phyloP scores from a whole-genome alignment of 2,888 invertebrate genomes.

The Dynastes hyllus region DNA sequence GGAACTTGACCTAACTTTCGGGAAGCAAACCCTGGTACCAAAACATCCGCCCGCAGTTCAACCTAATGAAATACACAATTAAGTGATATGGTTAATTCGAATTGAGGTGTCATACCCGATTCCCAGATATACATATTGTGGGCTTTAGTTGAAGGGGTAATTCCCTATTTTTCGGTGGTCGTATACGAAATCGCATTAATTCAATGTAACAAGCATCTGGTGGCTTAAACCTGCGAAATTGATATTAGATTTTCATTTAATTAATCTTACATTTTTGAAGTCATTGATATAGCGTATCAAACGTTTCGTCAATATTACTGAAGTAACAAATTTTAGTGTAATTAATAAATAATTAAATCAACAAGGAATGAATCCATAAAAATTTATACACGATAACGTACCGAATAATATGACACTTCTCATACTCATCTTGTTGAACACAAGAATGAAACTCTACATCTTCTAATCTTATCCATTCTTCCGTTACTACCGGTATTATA shows the following conservation, averaged over 20 bases:
- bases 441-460: constrained; percentile 95
- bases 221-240: constrained; percentile 87
- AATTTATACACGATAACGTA: constrained; percentile 67
- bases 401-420: constrained; percentile 89
- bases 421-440: constrained; percentile 93
- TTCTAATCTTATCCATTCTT: constrained; percentile 99
- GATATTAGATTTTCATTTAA: background rate
- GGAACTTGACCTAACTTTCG: constrained; percentile 96
- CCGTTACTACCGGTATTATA: constrained; percentile 98
- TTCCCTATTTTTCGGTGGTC: constrained; percentile 96
- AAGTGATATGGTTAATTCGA: background rate
- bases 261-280: too few relatives aligned
- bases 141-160: constrained; percentile 96
- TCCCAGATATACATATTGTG: constrained; percentile 89
- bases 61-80: constrained; percentile 74
- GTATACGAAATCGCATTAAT: constrained; percentile 94
- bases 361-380: background rate
- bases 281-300: too few relatives aligned
- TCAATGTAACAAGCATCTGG: constrained; percentile 99
- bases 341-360: too few relatives aligned
- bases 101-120: constrained; percentile 76
- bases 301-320: too few relatives aligned
- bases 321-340: too few relatives aligned
- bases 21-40: constrained; percentile 98
- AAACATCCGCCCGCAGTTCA: constrained; percentile 94